Percentiles rank a stretch among this genome's conserved stretches.
phyloP scores from a whole-genome alignment of 2,888 invertebrate species.

The Lasioglossum zephyrum region DNA sequence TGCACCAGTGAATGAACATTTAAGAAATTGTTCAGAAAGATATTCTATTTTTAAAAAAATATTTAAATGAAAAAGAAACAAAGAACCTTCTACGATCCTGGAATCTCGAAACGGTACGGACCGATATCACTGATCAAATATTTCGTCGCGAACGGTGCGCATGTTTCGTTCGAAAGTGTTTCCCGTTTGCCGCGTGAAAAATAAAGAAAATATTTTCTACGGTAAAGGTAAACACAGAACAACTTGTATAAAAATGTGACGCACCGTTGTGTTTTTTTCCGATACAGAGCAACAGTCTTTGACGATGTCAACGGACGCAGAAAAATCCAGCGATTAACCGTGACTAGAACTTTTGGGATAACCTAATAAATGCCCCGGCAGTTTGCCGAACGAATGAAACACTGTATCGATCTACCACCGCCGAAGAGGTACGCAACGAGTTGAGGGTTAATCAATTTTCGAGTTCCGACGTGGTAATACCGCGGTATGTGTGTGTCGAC shows the following conservation, averaged over 20 bases:
- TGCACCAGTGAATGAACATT: too few relatives aligned
- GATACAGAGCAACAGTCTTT: background rate
- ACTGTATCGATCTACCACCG: slow-evolving; percentile 62
- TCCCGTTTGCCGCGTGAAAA: background rate
- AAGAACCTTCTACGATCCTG: background rate
- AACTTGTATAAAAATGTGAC: background rate
- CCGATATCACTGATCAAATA: background rate
- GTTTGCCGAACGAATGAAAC: slow-evolving; percentile 52
- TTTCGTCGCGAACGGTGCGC: background rate
- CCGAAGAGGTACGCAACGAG: slow-evolving; percentile 29
- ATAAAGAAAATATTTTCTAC: background rate
- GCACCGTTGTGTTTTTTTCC: background rate
- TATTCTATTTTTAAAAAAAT: too few relatives aligned
- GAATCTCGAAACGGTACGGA: background rate
- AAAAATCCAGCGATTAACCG: background rate
- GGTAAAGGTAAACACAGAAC: background rate
- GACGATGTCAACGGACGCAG: background rate
- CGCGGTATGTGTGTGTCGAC: slow-evolving; percentile 32
- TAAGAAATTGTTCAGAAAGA: too few relatives aligned
- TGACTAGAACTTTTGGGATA: background rate
- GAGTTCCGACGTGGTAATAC: slow-evolving; percentile 49
- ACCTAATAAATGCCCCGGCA: slow-evolving; percentile 11
- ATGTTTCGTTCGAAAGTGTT: background rate
- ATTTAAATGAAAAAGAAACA: too few relatives aligned
- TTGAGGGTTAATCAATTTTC: slow-evolving; percentile 63